phyloP scores from a whole-genome alignment of 2,888 invertebrate genomes.

The Gymnoscelis rufifasciata region DNA sequence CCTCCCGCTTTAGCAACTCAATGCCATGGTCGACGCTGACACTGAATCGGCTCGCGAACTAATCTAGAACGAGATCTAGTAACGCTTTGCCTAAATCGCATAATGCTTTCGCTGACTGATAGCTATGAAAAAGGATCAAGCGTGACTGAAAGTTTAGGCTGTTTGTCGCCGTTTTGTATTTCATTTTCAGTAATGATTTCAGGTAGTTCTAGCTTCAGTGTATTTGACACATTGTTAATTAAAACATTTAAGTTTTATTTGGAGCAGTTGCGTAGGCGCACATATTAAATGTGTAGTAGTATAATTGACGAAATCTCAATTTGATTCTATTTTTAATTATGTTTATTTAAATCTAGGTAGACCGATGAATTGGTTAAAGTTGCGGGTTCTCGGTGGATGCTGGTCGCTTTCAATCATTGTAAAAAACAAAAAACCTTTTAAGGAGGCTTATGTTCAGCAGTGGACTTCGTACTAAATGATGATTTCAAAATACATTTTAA shows the following conservation, averaged over 20 bases:
- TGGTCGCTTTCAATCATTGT: too few relatives aligned
- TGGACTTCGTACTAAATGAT: too few relatives aligned
- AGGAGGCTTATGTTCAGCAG: too few relatives aligned
- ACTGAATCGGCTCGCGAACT: slow-evolving; percentile 51
- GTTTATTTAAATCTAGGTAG: too few relatives aligned
- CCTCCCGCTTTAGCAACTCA: slow-evolving; percentile 37
- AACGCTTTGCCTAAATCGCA: slow-evolving; percentile 34
- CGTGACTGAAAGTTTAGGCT: slow-evolving; percentile 21
- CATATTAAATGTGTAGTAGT: too few relatives aligned
- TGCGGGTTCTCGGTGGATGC: too few relatives aligned
- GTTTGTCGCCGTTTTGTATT: not conserved
- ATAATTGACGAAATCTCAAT: not conserved
- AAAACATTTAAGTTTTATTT: too few relatives aligned
- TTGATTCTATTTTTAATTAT: not conserved
- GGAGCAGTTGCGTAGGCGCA: too few relatives aligned
- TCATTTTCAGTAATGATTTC: not conserved
- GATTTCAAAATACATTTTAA: too few relatives aligned
- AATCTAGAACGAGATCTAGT: slow-evolving; percentile 59
- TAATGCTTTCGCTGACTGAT: slow-evolving; percentile 33
- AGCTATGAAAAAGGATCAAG: slow-evolving; percentile 25
- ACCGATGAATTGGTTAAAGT: too few relatives aligned
- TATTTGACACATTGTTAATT: too few relatives aligned
- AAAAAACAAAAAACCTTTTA: too few relatives aligned
- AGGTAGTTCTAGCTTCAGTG: not conserved
- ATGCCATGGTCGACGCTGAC: slow-evolving; percentile 70